Conservation (phyloP, 2,113 vertebrate species). For the Chitala chitala region DNA sequence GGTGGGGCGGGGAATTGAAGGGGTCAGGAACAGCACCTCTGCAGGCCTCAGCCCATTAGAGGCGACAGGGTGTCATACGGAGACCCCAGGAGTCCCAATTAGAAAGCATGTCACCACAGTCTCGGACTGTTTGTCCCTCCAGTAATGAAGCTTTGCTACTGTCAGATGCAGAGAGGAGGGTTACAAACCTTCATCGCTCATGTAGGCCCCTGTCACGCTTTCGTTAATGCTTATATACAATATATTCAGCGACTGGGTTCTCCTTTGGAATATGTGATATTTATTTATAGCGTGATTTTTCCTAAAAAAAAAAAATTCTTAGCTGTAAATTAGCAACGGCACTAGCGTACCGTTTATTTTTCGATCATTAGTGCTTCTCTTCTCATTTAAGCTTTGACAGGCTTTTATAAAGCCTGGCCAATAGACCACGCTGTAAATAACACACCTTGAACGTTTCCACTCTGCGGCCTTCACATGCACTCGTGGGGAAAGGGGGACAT, state of each 20-base stretch:
- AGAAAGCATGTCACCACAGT: constrained; percentile 1
- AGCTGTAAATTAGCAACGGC: neutral
- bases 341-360: neutral
- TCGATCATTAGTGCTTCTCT: neutral
- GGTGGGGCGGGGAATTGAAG: neutral
- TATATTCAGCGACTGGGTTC: constrained; percentile 4
- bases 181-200: constrained; percentile 4
- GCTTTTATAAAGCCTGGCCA: neutral
- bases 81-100: constrained; percentile 21
- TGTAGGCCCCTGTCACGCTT: neutral
- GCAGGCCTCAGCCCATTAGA: constrained; percentile 20
- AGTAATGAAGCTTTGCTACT: constrained; percentile 8
- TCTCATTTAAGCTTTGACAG: neutral
- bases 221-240: neutral
- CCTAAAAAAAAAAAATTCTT: neutral
- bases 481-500: neutral
- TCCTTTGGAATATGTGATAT: neutral
- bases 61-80: constrained; percentile 21
- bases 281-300: neutral
- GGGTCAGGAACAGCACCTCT: constrained; percentile 15
- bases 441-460: neutral
- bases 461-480: neutral
- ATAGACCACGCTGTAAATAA: neutral
- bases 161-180: neutral
- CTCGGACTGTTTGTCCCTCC: neutral